Conservation (phyloP, 2,888 invertebrate genomes). For the Bibio marci region DNA sequence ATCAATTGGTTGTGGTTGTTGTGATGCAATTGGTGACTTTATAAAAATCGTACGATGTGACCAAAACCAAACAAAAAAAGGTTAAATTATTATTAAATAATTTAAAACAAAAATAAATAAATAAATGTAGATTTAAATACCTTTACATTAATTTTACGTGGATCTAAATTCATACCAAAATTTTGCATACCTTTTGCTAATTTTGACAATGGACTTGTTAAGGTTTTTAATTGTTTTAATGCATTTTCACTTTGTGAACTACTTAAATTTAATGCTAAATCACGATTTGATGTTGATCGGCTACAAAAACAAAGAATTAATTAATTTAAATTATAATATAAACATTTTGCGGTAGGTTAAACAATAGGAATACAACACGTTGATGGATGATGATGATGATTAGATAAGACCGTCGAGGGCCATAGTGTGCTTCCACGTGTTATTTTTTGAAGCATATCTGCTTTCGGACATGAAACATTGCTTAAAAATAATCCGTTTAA, state of each 20-base stretch:
- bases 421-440: no score
- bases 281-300: conserved; percentile 34
- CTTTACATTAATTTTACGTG: conserved; percentile 45
- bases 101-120: background rate
- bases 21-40: background rate
- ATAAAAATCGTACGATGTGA: conserved; percentile 7
- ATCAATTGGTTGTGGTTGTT: no score
- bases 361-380: no score
- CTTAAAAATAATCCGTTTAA: no score
- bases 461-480: no score
- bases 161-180: conserved; percentile 71
- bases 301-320: no score
- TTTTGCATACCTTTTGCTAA: conserved; percentile 75
- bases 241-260: conserved; percentile 69
- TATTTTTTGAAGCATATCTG: no score
- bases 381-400: no score
- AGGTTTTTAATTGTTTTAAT: conserved; percentile 45
- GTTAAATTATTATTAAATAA: background rate
- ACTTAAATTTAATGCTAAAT: conserved; percentile 51
- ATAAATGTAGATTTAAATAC: conserved; percentile 15
- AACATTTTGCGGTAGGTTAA: no score
- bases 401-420: no score
- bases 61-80: background rate
- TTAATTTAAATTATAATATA: no score
- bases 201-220: conserved; percentile 63